A percentile compares a stretch with the other conserved stretches of the same genome.
phyloP scores from a whole-genome alignment of 2,113 vertebrate genomes.

The Grallaria varia region DNA sequence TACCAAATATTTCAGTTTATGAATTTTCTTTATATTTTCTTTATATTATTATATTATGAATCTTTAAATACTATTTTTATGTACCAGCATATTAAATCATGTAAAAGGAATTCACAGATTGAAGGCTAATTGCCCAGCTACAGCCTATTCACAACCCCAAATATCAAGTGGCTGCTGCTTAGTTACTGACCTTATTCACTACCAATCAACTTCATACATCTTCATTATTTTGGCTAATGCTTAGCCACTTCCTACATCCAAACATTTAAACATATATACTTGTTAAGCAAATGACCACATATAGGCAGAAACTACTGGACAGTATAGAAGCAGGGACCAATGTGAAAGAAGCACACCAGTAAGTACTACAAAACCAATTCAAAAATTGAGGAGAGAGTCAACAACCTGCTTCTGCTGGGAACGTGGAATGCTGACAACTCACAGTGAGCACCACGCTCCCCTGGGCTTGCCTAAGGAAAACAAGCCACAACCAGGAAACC shows the following conservation, averaged over 20 bases:
- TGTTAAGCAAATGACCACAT: background rate
- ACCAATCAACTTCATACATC: background rate
- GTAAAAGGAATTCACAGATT: background rate
- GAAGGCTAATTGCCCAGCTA: background rate
- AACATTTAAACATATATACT: background rate
- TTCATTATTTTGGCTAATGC: background rate
- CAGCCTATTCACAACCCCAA: background rate
- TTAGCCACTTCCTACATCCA: background rate
- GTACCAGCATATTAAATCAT: background rate
- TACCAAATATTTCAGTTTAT: background rate
- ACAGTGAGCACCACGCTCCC: accelerated
- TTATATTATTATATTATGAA: background rate
- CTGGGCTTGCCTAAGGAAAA: background rate
- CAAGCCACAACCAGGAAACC: background rate
- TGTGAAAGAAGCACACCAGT: accelerated
- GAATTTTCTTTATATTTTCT: background rate
- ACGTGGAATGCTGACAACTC: background rate
- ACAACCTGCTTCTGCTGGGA: background rate
- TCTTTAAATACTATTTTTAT: background rate
- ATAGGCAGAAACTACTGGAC: background rate
- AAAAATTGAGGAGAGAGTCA: background rate
- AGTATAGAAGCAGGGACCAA: background rate
- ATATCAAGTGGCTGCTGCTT: background rate
- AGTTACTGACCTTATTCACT: background rate
- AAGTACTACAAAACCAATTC: background rate